Percentiles rank a stretch among this genome's conserved stretches.
Evolutionary conservation across 2,888 invertebrate genomes (phyloP).

Genomic region (Rhamnusium bicolor): DNA sequence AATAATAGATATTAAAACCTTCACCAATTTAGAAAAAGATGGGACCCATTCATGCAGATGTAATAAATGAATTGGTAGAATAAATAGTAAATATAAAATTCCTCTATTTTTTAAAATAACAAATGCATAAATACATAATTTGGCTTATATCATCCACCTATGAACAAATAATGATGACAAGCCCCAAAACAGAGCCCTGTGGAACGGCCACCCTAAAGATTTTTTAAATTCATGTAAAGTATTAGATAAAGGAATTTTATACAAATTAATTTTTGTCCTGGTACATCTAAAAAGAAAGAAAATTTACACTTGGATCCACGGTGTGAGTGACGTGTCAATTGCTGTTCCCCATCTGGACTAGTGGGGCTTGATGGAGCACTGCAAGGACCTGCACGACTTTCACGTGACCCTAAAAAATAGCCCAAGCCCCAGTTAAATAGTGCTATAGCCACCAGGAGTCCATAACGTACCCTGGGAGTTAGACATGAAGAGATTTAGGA

Average conservation of each 20-base stretch:
- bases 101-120: constrained; percentile 28
- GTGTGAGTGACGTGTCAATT: constrained; percentile 83
- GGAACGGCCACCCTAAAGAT: not conserved
- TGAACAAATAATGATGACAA: not conserved
- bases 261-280: constrained; percentile 35
- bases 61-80: constrained; percentile 29
- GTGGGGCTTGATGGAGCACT: constrained; percentile 82
- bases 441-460: constrained; percentile 44
- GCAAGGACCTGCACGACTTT: constrained; percentile 70
- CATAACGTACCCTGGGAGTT: constrained; percentile 88
- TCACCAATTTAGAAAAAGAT: constrained; percentile 40
- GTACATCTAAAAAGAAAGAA: constrained; percentile 46
- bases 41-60: constrained; percentile 50
- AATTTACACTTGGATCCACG: constrained; percentile 86
- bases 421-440: constrained; percentile 77
- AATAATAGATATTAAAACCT: constrained; percentile 40
- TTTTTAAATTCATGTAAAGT: not conserved
- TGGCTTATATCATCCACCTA: not conserved
- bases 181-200: not conserved
- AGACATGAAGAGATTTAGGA: constrained; percentile 95
- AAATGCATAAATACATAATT: not conserved
- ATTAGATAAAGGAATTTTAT: constrained; percentile 45
- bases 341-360: constrained; percentile 75
- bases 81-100: constrained; percentile 43
- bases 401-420: constrained; percentile 75